Evolutionary conservation across 2,888 invertebrate genomes (phyloP), one percentile per base, ranked within the genome.

Genomic region (Acleris cristana): DNA sequence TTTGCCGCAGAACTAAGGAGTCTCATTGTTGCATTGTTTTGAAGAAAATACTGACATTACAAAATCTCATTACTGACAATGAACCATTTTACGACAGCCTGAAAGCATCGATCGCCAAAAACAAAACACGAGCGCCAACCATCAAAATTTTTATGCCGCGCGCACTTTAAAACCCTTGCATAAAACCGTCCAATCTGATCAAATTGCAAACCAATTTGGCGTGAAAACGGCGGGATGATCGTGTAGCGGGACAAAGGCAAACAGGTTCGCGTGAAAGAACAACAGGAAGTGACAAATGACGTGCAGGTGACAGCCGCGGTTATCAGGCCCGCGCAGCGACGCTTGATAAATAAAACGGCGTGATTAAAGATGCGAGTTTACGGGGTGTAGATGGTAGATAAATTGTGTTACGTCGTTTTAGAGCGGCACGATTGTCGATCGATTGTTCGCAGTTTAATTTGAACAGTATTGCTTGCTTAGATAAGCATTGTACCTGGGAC

Each of bases 281-380:
- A 82, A 82, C 81, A 83, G 75, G 74, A 74, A 75, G 77, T 90
- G 90, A 90, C 90, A 91, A 91, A 91, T 88, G 89, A 90, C 82
- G 80, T 83, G 83, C 89, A 90, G 88, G 89, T 89, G 88, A 86
- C 88, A 85, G 82, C 53, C 81, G 72, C 69, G 73, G 77, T 79
- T 86, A 85, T 86, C 85, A 78, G 78, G 71, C 23, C 40, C 71
- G 71, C 73, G 72, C 83, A 83, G 83, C 77, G 61, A 57, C 44
- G 66, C 61, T 62, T 66, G 66, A 62, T 57, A 57, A 66, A 66
- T 62, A 66, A 61, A 66, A 66, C 61, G 34, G 19, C 44, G 56
- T 66, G 66, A 62, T 62, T 66, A 66, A 62, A 66, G 66, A 57
- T 56, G 61, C 21, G 61, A 56, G 56, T 62, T 66, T 57, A 57